Conservation (phyloP, 2,888 invertebrate species). For the Andrena haemorrhoa region DNA sequence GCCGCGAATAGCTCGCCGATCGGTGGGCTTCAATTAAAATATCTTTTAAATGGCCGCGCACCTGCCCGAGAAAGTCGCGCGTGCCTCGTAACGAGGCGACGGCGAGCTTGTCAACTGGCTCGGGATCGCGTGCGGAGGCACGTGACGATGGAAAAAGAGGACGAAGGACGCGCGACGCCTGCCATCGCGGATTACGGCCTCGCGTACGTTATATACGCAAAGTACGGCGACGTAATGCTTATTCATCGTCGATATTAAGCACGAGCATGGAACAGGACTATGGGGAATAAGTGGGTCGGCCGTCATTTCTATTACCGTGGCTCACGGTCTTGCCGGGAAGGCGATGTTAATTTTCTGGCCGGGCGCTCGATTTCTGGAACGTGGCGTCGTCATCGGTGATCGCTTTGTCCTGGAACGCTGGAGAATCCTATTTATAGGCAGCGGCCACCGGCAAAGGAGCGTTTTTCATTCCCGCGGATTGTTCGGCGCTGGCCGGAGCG, state of each 20-base stretch:
- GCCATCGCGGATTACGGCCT: slow-evolving; percentile 31
- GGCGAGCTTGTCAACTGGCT: not conserved
- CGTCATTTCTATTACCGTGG: slow-evolving; percentile 73
- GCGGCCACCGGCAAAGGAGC: not conserved
- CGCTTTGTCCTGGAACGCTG: slow-evolving; percentile 9
- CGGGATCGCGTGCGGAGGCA: not conserved
- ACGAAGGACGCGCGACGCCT: slow-evolving; percentile 45
- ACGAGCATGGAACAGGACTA: slow-evolving; percentile 49
- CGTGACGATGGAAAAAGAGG: slow-evolving; percentile 12
- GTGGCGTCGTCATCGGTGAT: slow-evolving; percentile 42
- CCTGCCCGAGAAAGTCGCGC: slow-evolving; percentile 40
- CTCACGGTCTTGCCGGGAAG: slow-evolving; percentile 57
- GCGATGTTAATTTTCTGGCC: slow-evolving; percentile 48
- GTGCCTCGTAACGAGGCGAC: not conserved
- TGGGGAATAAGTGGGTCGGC: slow-evolving; percentile 66
- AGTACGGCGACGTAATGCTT: slow-evolving; percentile 63
- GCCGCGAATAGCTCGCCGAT: slow-evolving; percentile 11
- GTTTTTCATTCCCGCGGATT: slow-evolving; percentile 1
- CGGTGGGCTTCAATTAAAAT: slow-evolving; percentile 43
- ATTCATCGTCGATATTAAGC: slow-evolving; percentile 70
- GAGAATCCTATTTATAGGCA: slow-evolving; percentile 31
- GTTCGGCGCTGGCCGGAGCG: too few relatives aligned
- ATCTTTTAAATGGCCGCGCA: slow-evolving; percentile 30
- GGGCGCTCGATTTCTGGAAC: slow-evolving; percentile 51
- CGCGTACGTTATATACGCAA: slow-evolving; percentile 45